Evolutionary conservation across 23 tunicate genomes (phyloP), one percentile per base, ranked within the genome.

Genomic region (Trididemnum nubilum): DNA sequence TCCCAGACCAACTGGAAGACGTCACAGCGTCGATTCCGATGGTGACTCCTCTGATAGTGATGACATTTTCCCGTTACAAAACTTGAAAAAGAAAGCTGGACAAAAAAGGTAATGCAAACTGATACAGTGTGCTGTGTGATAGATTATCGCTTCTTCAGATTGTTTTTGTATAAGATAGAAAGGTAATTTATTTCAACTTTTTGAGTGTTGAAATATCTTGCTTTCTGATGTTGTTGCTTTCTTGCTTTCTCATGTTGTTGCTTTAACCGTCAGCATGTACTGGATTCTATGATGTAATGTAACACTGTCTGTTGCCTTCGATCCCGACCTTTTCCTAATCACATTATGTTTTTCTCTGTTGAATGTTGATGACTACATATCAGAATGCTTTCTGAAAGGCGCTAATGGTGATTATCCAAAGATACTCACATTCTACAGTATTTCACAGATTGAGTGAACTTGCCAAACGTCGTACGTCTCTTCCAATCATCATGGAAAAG

Each of bases 1-100:
- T 36, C 81, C 87, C 38, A 34, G 73, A 73, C 87, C 87, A 22
- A 73, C 87, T 25, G 81, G 81, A 74, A 83, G 87, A 73, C 87
- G 87, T 36, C 87, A 83, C 73, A 83, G 87, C 37, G 40, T 83
- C 1, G 87, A 73, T 0, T 83, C 87, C 34, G 87, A 83, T 59
- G 73, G 60, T 24, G 64, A 60, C 23, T 83, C 87, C 12, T 83
- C 87, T 5, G 87, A 83, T 30, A 60, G 57, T 50, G 87, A 83
- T 59, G 87, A 83, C 49, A n/a, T 83, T 33, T 72, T 59, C 9
- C 26, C 81, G 58, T 32, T 83, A 73, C 60, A 36, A 5, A 63
- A 34, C 28, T 81, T 73, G 27, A 83, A 83, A 63, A 83, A 73
- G 36, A 60, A 60, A 36, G 87, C 86, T 1, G 86, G 86, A 28